These are phyloP conservation scores for Enteromius trimaculatus DNA, from an alignment of 2,797 vertebrate genomes.

Conservation along the genomic window DNA sequence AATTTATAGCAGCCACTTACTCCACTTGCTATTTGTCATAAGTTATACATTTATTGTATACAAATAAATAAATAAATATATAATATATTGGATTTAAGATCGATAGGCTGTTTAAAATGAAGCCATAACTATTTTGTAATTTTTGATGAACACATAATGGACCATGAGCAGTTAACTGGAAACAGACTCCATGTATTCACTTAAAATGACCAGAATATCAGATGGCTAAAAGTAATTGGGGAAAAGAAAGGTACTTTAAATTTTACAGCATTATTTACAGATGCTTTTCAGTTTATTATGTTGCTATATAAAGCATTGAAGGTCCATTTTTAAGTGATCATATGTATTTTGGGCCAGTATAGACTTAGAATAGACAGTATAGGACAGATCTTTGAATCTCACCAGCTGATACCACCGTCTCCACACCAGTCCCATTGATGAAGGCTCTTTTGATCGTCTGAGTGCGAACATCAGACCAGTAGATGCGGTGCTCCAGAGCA, in stretches of 20 bases:
- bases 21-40: neutral
- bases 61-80: neutral
- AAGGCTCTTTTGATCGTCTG: conserved; percentile 97
- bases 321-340: neutral
- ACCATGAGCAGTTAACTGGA: neutral
- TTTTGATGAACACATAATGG: neutral
- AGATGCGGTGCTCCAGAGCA: conserved; percentile 91
- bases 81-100: neutral
- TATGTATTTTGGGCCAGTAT: neutral
- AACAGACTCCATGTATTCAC: neutral
- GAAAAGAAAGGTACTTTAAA: neutral
- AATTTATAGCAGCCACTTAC: neutral
- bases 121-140: neutral
- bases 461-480: conserved; percentile 96
- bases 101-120: neutral
- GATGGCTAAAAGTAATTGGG: neutral
- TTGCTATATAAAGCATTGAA: neutral
- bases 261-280: neutral
- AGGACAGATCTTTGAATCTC: conserved; percentile 41
- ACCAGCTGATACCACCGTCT: conserved; percentile 96
- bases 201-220: neutral
- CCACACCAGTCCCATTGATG: conserved; percentile 95
- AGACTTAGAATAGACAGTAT: too few species aligned
- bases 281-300: neutral
- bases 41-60: neutral